Evolutionary conservation across 37 sponge, comb jelly and placozoan species (phyloP).

Genomic region (Spongilla lacustris): DNA sequence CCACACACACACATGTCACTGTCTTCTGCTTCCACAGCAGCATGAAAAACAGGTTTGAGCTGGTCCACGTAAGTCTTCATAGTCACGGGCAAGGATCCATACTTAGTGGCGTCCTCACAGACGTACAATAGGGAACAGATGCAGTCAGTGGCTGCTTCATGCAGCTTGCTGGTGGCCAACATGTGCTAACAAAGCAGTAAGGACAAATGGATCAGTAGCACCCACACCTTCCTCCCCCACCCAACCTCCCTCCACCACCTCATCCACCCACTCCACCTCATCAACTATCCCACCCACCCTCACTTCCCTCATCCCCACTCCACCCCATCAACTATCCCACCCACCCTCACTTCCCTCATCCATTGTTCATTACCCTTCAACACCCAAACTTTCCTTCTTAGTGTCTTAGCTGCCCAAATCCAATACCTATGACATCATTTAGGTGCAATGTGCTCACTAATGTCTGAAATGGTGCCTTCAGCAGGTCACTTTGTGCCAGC

Average conservation of each 20-base stretch:
- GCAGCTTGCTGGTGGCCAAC: slow-evolving; percentile 19
- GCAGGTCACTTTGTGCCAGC: slow-evolving; percentile 54
- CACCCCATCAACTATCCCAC: not conserved
- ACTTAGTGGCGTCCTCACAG: slow-evolving; percentile 49
- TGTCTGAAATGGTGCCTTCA: slow-evolving; percentile 63
- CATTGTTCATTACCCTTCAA: no score
- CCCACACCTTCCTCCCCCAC: not conserved
- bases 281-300: no score
- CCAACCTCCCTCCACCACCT: no score
- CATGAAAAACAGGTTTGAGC: slow-evolving; percentile 61
- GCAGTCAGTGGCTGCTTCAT: slow-evolving; percentile 68
- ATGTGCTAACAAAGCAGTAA: not conserved
- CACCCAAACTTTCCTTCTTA: no score
- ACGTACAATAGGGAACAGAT: slow-evolving; percentile 65
- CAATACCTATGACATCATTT: no score
- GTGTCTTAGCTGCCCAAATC: no score
- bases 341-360: not conserved
- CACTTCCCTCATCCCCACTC: no score
- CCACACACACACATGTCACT: slow-evolving; percentile 31
- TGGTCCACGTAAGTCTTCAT: slow-evolving; percentile 40
- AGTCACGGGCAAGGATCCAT: slow-evolving; percentile 23
- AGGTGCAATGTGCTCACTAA: slow-evolving; percentile 40
- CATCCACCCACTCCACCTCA: no score
- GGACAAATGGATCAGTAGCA: not conserved
- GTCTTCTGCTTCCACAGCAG: slow-evolving; percentile 64